Conservation (phyloP, 2,888 invertebrate species). For the Sepiola atlantica region DNA sequence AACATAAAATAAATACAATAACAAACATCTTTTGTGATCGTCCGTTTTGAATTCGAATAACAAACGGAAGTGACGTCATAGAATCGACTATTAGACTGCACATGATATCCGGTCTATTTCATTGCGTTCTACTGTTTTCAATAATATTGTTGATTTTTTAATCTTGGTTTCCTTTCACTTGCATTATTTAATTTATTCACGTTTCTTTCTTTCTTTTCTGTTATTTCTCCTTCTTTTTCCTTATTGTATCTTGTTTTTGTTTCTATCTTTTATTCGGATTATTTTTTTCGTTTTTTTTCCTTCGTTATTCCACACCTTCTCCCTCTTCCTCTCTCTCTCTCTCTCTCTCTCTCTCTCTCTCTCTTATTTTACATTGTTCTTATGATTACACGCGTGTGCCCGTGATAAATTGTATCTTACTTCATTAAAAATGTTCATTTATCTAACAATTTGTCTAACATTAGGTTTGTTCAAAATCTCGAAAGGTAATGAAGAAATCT, state of each 20-base stretch:
- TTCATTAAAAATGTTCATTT: too few relatives aligned
- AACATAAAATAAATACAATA: not conserved
- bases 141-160: not conserved
- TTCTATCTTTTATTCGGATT: not conserved
- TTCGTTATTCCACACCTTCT: too few relatives aligned
- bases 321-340: not conserved
- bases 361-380: too few relatives aligned
- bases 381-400: too few relatives aligned
- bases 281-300: not conserved
- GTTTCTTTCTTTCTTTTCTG: not conserved
- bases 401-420: too few relatives aligned
- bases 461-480: too few relatives aligned
- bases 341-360: not conserved
- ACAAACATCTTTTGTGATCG: not conserved
- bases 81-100: not conserved
- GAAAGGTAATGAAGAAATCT: too few relatives aligned
- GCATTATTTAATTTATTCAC: not conserved
- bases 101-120: not conserved
- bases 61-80: not conserved
- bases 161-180: not conserved
- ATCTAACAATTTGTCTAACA: too few relatives aligned
- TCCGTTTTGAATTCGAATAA: not conserved
- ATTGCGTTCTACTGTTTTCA: not conserved
- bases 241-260: not conserved
- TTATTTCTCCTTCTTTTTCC: not conserved